These are phyloP conservation scores for Zaprionus davidi DNA, from an alignment of 1,140 invertebrate species.

Conservation along the genomic window DNA sequence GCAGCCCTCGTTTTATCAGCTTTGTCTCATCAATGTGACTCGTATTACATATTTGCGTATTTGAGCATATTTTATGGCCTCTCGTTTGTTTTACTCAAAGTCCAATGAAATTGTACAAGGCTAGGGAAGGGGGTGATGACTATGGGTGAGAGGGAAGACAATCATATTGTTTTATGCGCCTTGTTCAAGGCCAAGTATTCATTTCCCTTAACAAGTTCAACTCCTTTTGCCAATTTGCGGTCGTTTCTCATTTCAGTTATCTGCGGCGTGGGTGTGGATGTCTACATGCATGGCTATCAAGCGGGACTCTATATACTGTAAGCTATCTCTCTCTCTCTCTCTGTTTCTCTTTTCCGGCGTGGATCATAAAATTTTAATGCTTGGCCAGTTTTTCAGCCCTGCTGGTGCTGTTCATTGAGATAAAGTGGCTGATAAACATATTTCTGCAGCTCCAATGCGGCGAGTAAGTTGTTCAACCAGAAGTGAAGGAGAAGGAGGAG, in stretches of 20 bases:
- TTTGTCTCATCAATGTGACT: constrained; percentile 35
- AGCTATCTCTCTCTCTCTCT: constrained; percentile 35
- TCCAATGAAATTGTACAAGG: constrained; percentile 54
- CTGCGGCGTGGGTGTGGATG: constrained; percentile 81
- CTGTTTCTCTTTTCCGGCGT: neutral
- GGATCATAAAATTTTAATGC: constrained; percentile 49
- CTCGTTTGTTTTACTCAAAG: constrained; percentile 41
- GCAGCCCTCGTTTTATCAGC: constrained; percentile 29
- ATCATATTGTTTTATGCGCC: constrained; percentile 64
- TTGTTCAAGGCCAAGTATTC: constrained; percentile 37
- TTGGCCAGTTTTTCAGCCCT: constrained; percentile 73
- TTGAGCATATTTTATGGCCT: constrained; percentile 61
- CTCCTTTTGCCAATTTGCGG: constrained; percentile 35
- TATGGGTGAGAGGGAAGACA: constrained; percentile 15
- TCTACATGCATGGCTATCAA: constrained; percentile 74
- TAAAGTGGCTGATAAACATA: constrained; percentile 81
- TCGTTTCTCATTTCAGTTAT: constrained; percentile 77
- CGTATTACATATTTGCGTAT: constrained; percentile 45
- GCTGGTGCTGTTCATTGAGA: constrained; percentile 75
- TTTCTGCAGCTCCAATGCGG: constrained; percentile 73
- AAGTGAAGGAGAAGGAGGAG: neutral
- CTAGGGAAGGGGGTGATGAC: neutral
- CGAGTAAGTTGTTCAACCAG: constrained; percentile 62
- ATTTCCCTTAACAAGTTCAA: constrained; percentile 15
- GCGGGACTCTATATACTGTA: constrained; percentile 81